Conservation (phyloP, 1,140 invertebrate genomes). For the Maniola jurtina region DNA sequence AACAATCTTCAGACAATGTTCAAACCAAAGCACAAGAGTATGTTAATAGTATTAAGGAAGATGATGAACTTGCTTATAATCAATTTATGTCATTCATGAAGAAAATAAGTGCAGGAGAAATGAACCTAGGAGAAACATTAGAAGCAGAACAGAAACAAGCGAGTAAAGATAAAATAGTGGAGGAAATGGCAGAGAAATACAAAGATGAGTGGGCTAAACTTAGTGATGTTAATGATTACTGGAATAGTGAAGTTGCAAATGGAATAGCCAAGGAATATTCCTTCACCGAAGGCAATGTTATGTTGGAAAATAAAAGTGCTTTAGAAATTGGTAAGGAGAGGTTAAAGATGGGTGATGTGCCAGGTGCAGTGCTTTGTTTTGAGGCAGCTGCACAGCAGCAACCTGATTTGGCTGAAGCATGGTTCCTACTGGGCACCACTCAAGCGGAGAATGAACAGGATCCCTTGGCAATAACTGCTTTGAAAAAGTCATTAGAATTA, state of each 20-base stretch:
- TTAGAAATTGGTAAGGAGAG: slow-evolving; percentile 92
- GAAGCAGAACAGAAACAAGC: slow-evolving; percentile 50
- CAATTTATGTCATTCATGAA: slow-evolving; percentile 94
- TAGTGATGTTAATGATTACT: slow-evolving; percentile 67
- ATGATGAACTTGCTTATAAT: slow-evolving; percentile 85
- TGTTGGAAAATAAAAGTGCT: slow-evolving; percentile 89
- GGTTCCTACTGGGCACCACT: slow-evolving; percentile 90
- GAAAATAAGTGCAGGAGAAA: slow-evolving; percentile 84
- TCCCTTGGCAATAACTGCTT: slow-evolving; percentile 91
- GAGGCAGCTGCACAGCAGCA: slow-evolving; percentile 96
- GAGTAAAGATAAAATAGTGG: slow-evolving; percentile 67
- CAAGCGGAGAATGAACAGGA: slow-evolving; percentile 94
- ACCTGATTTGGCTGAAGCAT: slow-evolving; percentile 88
- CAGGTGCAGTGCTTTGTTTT: slow-evolving; percentile 97
- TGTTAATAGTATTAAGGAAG: slow-evolving; percentile 82
- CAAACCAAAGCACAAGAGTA: slow-evolving; percentile 77
- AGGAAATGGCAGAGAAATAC: slow-evolving; percentile 72
- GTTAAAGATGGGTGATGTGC: slow-evolving; percentile 92
- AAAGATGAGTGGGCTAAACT: slow-evolving; percentile 77
- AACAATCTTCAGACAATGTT: slow-evolving; percentile 46
- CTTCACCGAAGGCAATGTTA: slow-evolving; percentile 93
- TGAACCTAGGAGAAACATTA: slow-evolving; percentile 63
- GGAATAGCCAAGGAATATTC: slow-evolving; percentile 84
- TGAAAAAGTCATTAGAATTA: slow-evolving; percentile 91
- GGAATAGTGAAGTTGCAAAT: slow-evolving; percentile 61